These are phyloP conservation scores for Bicyclus anynana DNA, from an alignment of 1,140 invertebrate genomes.

Conservation along the genomic window DNA sequence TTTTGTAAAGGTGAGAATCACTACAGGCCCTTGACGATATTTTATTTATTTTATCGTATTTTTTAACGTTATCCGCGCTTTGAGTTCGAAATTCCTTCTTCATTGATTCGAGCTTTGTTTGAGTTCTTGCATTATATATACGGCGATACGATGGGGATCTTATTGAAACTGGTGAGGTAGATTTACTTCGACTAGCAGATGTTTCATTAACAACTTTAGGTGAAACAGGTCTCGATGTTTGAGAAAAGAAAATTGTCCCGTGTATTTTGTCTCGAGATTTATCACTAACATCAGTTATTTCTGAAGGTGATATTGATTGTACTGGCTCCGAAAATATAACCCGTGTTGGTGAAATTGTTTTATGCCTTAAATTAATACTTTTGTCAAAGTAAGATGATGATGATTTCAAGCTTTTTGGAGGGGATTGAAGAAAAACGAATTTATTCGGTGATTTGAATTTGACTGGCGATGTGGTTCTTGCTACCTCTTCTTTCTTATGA, in stretches of 20 bases:
- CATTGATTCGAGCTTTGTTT: conserved; percentile 49
- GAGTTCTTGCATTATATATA: conserved; percentile 76
- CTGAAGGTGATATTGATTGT: conserved; percentile 43
- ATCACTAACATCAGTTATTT: conserved; percentile 26
- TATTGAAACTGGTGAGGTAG: conserved; percentile 76
- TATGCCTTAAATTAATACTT: conserved; percentile 17
- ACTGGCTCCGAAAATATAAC: conserved; percentile 50
- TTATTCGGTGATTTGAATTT: conserved; percentile 48
- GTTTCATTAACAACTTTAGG: conserved; percentile 52
- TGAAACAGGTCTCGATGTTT: conserved; percentile 59
- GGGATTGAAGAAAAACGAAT: conserved; percentile 59
- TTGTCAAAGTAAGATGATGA: conserved; percentile 31
- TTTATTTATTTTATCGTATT: conserved; percentile 33
- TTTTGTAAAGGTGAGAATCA: conserved; percentile 52
- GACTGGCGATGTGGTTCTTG: conserved; percentile 19
- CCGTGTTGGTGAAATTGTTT: conserved; percentile 45
- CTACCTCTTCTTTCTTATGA: conserved; percentile 25
- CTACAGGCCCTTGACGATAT: conserved; percentile 41
- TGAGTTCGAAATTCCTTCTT: conserved; percentile 77
- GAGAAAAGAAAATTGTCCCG: conserved; percentile 54
- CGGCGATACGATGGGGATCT: conserved; percentile 82
- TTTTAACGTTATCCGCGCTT: conserved; percentile 80
- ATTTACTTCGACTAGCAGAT: conserved; percentile 57
- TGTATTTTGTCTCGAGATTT: conserved; percentile 7
- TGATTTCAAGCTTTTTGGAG: conserved; percentile 42